These are phyloP conservation scores for Melanotaenia duboulayi DNA, from an alignment of 2,113 vertebrate genomes.

Conservation along the genomic window DNA sequence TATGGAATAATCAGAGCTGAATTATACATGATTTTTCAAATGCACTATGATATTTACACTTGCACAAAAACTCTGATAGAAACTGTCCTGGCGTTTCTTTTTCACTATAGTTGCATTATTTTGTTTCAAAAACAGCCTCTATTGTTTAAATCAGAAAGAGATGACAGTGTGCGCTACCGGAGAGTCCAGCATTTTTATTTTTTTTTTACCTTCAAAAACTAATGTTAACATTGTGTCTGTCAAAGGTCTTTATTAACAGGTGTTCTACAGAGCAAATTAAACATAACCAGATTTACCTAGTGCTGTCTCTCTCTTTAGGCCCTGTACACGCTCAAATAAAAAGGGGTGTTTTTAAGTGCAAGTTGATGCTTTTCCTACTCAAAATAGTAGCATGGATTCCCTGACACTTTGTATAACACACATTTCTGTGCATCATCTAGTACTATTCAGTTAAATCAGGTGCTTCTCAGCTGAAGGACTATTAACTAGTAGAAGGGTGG, in stretches of 20 bases:
- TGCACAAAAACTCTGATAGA: neutral
- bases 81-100: neutral
- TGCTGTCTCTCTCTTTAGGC: neutral
- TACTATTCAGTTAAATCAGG: too few relatives aligned
- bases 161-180: neutral
- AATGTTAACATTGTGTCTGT: neutral
- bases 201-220: neutral
- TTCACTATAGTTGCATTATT: neutral
- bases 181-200: neutral
- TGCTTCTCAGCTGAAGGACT: too few relatives aligned
- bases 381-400: too few relatives aligned
- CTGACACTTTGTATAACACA: too few relatives aligned
- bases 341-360: too few relatives aligned
- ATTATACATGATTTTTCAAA: constrained; percentile 15
- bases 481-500: too few relatives aligned
- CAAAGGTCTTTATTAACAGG: neutral
- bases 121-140: neutral
- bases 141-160: neutral
- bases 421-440: too few relatives aligned
- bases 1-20: constrained; percentile 14
- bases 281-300: neutral
- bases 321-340: too few relatives aligned
- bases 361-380: too few relatives aligned
- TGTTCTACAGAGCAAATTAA: neutral
- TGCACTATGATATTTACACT: neutral